These are phyloP conservation scores for Oncorhynchus nerka DNA, from an alignment of 2,113 vertebrate species.

Conservation along the genomic window DNA sequence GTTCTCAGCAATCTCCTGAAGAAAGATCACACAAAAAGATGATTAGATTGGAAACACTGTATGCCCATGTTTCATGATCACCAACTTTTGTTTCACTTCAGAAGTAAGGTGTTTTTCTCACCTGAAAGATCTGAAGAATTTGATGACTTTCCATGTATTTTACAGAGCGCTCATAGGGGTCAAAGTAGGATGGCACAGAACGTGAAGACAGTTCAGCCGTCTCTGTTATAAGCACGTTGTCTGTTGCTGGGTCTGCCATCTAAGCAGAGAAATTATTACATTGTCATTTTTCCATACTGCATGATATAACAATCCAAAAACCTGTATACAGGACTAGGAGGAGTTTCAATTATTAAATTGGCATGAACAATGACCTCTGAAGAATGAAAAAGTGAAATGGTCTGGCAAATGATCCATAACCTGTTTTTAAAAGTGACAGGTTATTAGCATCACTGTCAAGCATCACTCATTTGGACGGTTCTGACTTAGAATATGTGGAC, in stretches of 20 bases:
- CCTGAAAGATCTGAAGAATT: constrained; percentile 83
- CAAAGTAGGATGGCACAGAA: constrained; percentile 51
- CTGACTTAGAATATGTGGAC: no score
- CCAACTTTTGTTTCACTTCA: not conserved
- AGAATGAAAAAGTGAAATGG: no score
- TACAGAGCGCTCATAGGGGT: constrained; percentile 74
- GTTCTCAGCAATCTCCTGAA: constrained; percentile 81
- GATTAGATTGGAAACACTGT: not conserved
- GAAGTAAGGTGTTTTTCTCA: constrained; percentile 33
- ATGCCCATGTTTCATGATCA: not conserved
- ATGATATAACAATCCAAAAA: no score
- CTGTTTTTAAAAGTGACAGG: not conserved
- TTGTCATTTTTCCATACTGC: not conserved
- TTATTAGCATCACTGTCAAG: no score
- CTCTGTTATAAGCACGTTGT: constrained; percentile 28
- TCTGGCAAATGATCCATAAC: no score
- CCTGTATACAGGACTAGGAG: not conserved
- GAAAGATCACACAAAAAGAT: constrained; percentile 34
- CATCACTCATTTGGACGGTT: no score
- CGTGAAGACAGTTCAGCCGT: not conserved
- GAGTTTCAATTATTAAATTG: not conserved
- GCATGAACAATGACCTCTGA: not conserved
- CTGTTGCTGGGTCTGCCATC: constrained; percentile 24
- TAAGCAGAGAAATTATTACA: not conserved
- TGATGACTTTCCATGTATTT: constrained; percentile 79